Evolutionary conservation across 2,113 vertebrate genomes (phyloP), one percentile per base, ranked within the genome.

Genomic region (Proterorhinus semilunaris): DNA sequence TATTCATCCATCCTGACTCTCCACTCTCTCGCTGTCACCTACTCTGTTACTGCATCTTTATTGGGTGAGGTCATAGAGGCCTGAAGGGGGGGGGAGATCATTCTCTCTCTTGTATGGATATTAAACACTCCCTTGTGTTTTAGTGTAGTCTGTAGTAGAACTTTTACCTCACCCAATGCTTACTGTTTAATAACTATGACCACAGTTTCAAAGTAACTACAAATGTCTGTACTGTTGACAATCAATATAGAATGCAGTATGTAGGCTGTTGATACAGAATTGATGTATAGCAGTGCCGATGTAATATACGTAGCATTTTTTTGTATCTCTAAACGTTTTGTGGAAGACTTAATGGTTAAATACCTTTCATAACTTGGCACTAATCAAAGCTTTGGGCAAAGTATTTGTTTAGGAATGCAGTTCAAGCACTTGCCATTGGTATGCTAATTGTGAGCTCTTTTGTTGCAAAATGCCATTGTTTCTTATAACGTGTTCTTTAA

Each of bases 51-150:
- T 27, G 64, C 46, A 36, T 73, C 46, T 47, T 55, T 59, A 13
- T 16, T 9, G 55, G 52, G 42, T 76, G 77, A 74, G 50, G 50
- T 76, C 69, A 66, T 78, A 7, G 10, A 0, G 62, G 71, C 71
- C 66, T 11, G 15, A 53, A 47, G 78, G 59, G 51, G 59, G 51
- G 43, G 42, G 49, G 8, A 48, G 53, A 44, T 44, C 10, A n/a
- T 36, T 53, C 48, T 42, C 45, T 16, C 53, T 43, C 51, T 43
- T 66, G 71, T 73, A 59, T 52, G 54, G 82, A 82, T 45, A 49
- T 46, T 67, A 52, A 62, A 61, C 70, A 78, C 78, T 85, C 62
- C 69, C 66, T 62, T 42, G 46, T 47, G 27, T 36, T 49, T 55
- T 10, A 43, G 13, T 42, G 27, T 36, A 36, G 27, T 51, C 44